Conservation (phyloP, 1,140 invertebrate species). For the Nephila pilipes region DNA sequence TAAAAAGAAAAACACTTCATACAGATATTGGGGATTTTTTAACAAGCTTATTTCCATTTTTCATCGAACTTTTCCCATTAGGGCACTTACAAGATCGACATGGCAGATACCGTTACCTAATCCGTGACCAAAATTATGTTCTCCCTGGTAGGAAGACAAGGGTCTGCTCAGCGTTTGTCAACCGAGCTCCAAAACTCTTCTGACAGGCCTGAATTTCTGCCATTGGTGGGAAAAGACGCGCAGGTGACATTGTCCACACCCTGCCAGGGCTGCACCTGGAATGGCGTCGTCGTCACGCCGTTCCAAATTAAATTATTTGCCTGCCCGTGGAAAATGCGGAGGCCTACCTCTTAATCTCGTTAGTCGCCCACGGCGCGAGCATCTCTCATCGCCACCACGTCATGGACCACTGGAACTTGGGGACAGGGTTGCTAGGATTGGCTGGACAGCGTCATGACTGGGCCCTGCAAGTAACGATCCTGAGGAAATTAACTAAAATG, state of each 20-base stretch:
- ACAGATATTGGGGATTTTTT: too few relatives aligned
- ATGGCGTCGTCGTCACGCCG: slow-evolving; percentile 60
- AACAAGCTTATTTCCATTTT: background rate
- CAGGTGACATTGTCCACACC: slow-evolving; percentile 75
- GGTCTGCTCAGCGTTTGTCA: slow-evolving; percentile 66
- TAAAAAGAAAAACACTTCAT: too few relatives aligned
- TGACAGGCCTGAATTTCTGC: slow-evolving; percentile 71
- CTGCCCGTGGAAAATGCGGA: slow-evolving; percentile 65
- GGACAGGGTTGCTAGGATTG: slow-evolving; percentile 61
- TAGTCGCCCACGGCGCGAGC: slow-evolving; percentile 19
- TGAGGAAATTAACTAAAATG: background rate
- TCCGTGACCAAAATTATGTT: background rate
- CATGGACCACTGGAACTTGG: slow-evolving; percentile 56
- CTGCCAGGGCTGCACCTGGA: slow-evolving; percentile 50
- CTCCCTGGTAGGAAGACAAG: background rate
- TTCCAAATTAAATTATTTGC: slow-evolving; percentile 73
- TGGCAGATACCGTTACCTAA: background rate
- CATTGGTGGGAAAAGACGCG: slow-evolving; percentile 67
- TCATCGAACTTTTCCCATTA: background rate
- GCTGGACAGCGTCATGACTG: slow-evolving; percentile 9
- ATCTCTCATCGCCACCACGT: slow-evolving; percentile 66
- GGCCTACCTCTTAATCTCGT: slow-evolving; percentile 65
- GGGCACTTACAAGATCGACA: background rate
- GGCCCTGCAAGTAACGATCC: background rate
- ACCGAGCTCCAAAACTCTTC: slow-evolving; percentile 52